Evolutionary conservation across 2,113 vertebrate genomes (phyloP), one percentile per base, ranked within the genome.

Genomic region (Shinisaurus crocodilurus): DNA sequence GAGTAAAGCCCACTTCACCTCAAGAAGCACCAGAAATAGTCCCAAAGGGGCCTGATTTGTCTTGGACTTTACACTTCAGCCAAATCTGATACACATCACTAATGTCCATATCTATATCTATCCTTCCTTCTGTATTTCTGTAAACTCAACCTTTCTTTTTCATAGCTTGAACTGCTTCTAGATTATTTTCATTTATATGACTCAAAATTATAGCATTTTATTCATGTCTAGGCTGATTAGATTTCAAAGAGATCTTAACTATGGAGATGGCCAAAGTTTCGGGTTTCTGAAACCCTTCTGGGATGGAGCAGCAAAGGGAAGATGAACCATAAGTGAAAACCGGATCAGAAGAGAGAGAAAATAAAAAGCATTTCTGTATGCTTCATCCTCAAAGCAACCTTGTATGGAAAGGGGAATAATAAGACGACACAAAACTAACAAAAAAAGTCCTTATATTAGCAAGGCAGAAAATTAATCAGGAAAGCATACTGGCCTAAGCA

Each of bases 381-480:
- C 69, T 74, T 60, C 74, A 29, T 7, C 60, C 32, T 85, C 43
- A 50, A 77, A 67, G 57, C 77, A 63, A 50, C 40, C 34, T 67
- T 85, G 37, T 90, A 75, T 84, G 88, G 60, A 57, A 77, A 76
- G 70, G 70, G 50, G 74, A 65, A 87, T 29, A 77, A 89, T 45
- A 80, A 32, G 5, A 37, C 25, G 74, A 67, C 27, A 43, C 50
- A 76, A 76, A 84, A 76, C 6, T 8, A 54, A 54, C 6, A 32
- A 76, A 84, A 89, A 65, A 37, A 29, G 45, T 40, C 87, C 80
- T 40, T 29, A 48, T 20, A 67, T 77, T 85, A 84, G 72, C 34
- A 16, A 76, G 40, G 82, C 70, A 89, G 82, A 76, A 89, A 63
- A 89, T 89, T 84, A 65, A 85, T 76, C 77, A 65, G 82, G 40